Evolutionary conservation across 2,888 invertebrate species (phyloP).

Genomic region (Megamerina dolium): DNA sequence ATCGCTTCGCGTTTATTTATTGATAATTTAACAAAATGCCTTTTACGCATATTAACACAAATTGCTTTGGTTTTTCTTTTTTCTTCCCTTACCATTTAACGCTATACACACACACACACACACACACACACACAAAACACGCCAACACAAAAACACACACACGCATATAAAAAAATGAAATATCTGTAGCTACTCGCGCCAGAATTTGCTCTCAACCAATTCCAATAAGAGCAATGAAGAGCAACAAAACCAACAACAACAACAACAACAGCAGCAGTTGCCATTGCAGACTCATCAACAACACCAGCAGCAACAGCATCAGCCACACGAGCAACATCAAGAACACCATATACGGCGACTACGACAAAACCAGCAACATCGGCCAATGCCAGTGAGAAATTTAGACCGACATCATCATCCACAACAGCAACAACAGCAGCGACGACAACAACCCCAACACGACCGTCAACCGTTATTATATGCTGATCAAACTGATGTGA

Average conservation of each 20-base stretch:
- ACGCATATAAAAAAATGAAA: no score
- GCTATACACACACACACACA: no score
- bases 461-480: constrained; percentile 21
- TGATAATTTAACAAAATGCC: no score
- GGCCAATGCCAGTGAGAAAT: no score
- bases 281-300: constrained; percentile 34
- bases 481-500: constrained; percentile 1
- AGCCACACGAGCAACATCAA: constrained; percentile 16
- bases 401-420: constrained; percentile 23
- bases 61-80: no score
- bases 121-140: no score
- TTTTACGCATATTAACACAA: no score
- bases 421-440: constrained; percentile 23
- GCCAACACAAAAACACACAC: no score
- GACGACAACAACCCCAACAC: constrained; percentile 15
- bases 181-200: constrained; percentile 74
- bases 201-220: constrained; percentile 74
- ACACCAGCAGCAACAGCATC: constrained; percentile 17
- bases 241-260: constrained; percentile 42
- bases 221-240: constrained; percentile 65
- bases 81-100: no score
- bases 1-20: no score
- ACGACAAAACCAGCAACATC: constrained; percentile 12
- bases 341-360: constrained; percentile 19
- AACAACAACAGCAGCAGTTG: constrained; percentile 46